phyloP scores from a whole-genome alignment of 2,113 vertebrate genomes.

The Micronisus gabar region DNA sequence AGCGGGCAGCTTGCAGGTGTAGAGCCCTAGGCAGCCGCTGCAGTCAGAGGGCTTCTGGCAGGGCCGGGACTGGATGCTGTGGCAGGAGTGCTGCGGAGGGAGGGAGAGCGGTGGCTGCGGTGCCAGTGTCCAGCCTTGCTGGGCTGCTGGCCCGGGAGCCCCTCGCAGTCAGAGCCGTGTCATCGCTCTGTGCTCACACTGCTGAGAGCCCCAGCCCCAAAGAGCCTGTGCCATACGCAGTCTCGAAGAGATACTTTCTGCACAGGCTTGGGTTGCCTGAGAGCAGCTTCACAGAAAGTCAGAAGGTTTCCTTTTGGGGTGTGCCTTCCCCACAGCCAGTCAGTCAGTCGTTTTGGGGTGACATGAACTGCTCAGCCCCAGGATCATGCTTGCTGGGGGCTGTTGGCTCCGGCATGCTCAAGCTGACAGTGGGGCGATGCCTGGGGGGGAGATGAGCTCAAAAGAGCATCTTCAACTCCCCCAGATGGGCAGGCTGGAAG shows the following conservation, averaged over 20 bases:
- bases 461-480: neutral
- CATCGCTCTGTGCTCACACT: accelerated
- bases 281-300: neutral
- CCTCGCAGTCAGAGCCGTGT: neutral
- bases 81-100: slow-evolving; percentile 57
- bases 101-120: accelerated
- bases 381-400: accelerated
- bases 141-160: neutral
- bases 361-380: neutral
- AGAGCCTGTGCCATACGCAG: neutral
- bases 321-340: neutral
- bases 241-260: neutral
- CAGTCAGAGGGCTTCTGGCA: slow-evolving; percentile 66
- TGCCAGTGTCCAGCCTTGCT: neutral
- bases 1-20: slow-evolving; percentile 61
- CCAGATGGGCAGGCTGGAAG: neutral
- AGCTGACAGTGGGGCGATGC: neutral
- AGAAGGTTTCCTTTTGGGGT: neutral
- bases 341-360: neutral
- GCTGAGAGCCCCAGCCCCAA: neutral
- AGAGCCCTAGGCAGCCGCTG: slow-evolving; percentile 73
- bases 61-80: slow-evolving; percentile 30
- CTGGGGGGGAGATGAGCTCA: neutral
- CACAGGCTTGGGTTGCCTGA: neutral
- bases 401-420: accelerated